Percentiles rank a stretch among this genome's conserved stretches.
Conservation (phyloP, 2,888 invertebrate species). For the Tenthredo mesomela region DNA sequence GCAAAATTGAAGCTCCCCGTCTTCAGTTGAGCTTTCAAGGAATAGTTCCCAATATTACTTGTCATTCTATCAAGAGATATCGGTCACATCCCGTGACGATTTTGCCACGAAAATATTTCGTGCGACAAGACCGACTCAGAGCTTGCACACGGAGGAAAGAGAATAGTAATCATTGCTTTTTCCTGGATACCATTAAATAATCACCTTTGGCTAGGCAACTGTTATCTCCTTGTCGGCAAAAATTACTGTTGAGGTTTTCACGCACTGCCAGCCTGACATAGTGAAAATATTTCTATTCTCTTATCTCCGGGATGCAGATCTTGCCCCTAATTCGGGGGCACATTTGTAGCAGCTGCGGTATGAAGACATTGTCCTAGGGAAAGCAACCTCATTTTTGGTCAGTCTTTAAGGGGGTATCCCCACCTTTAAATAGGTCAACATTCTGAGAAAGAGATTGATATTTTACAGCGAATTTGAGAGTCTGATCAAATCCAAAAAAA, state of each 20-base stretch:
- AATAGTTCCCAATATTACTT: conserved; percentile 14
- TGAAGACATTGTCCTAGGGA: no score
- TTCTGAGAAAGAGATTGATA: no score
- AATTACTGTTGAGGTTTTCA: no score
- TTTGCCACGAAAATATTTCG: not conserved
- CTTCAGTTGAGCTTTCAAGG: conserved; percentile 23
- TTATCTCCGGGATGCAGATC: no score
- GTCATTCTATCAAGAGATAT: not conserved
- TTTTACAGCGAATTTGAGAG: no score
- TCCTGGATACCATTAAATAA: not conserved
- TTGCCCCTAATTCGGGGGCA: no score
- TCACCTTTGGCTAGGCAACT: not conserved
- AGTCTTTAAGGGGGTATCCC: no score
- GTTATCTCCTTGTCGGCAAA: no score
- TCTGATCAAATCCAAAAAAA: no score
- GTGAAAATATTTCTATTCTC: not conserved
- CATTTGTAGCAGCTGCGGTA: no score
- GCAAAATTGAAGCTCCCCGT: conserved; percentile 26
- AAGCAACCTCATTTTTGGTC: not conserved
- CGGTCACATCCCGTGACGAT: not conserved
- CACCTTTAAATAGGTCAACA: no score
- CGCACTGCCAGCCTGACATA: not conserved
- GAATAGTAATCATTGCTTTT: not conserved
- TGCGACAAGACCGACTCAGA: not conserved
- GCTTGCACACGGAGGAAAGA: not conserved